Conservation (phyloP, 2,797 vertebrate genomes). For the Squalus acanthias region DNA sequence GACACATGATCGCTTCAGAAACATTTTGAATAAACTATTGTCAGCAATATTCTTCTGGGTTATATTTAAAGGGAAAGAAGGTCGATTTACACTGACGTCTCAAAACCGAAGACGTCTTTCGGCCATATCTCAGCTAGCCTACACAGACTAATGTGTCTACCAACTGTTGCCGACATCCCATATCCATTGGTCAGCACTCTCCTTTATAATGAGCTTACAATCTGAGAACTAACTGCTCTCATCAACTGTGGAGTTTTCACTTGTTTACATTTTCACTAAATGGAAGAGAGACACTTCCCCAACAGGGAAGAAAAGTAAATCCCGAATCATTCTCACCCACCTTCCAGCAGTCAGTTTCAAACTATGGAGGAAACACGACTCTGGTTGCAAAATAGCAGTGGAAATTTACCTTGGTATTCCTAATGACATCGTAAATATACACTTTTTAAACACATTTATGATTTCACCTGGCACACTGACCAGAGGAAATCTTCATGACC, state of each 20-base stretch:
- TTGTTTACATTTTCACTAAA: not conserved
- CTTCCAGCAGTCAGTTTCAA: not conserved
- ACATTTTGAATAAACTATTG: not conserved
- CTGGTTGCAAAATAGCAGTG: not conserved
- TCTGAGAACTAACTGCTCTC: not conserved
- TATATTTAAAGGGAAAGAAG: conserved; percentile 5
- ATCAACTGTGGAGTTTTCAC: not conserved
- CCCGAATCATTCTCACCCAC: not conserved
- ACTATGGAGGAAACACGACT: not conserved
- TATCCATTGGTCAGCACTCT: not conserved
- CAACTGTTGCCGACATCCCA: not conserved
- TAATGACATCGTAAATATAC: not conserved
- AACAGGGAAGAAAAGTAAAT: not conserved
- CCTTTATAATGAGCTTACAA: not conserved
- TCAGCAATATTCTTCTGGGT: not conserved
- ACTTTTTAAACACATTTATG: not conserved
- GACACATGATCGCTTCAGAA: not conserved
- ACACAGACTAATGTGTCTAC: not conserved
- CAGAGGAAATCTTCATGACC: not conserved
- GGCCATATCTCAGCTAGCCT: not conserved
- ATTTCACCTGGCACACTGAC: not conserved
- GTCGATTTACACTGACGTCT: not conserved
- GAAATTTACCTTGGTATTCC: not conserved
- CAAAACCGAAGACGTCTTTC: not conserved
- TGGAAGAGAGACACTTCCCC: not conserved